phyloP scores from a whole-genome alignment of 1,140 invertebrate species.

The Rhopalosiphum padi region DNA sequence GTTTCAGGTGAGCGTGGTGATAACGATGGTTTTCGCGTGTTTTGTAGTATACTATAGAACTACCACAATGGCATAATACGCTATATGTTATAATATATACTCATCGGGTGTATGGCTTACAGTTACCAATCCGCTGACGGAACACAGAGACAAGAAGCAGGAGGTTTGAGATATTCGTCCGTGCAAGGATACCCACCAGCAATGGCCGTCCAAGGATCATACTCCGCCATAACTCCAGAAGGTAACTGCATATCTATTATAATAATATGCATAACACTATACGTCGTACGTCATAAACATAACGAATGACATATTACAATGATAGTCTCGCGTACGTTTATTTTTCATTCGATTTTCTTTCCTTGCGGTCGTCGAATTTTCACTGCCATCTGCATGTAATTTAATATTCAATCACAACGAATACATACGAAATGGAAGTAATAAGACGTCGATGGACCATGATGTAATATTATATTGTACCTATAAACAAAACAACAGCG shows the following conservation, averaged over 20 bases:
- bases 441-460: too few relatives aligned
- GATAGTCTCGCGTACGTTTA: not conserved
- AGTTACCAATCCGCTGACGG: slow-evolving; percentile 62
- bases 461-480: not conserved
- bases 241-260: slow-evolving; percentile 61
- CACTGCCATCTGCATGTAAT: not conserved
- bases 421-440: not conserved
- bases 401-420: not conserved
- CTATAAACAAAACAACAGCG: not conserved
- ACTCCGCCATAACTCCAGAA: slow-evolving; percentile 68
- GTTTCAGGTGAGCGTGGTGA: slow-evolving; percentile 60
- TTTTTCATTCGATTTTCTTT: not conserved
- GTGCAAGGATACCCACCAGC: slow-evolving; percentile 59
- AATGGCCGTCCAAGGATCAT: slow-evolving; percentile 65
- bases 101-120: slow-evolving; percentile 1
- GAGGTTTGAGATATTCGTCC: slow-evolving; percentile 59
- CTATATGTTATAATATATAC: not conserved
- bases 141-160: slow-evolving; percentile 60
- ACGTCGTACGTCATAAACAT: too few relatives aligned
- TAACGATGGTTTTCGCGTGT: not conserved
- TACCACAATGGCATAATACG: not conserved
- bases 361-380: not conserved
- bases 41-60: too few relatives aligned
- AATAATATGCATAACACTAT: too few relatives aligned
- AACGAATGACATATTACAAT: too few relatives aligned